Percentiles rank a stretch among this genome's conserved stretches.
These are phyloP conservation scores for Agelas oroides DNA, from an alignment of 37 sponge, comb jelly and placozoan genomes.

Conservation along the genomic window DNA sequence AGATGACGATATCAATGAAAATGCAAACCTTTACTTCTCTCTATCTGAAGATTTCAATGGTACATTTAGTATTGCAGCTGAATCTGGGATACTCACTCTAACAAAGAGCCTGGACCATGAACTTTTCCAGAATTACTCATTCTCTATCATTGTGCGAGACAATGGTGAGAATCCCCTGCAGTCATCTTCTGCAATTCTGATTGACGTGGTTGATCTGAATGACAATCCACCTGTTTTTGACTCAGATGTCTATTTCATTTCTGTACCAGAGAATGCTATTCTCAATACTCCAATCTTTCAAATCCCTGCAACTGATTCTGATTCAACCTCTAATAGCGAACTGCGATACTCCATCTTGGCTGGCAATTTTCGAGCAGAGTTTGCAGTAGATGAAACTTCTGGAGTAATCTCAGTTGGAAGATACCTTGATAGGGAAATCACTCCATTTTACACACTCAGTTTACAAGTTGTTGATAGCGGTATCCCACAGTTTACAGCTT, in stretches of 20 bases:
- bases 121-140: slow-evolving; percentile 31
- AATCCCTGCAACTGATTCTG: slow-evolving; percentile 71
- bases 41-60: slow-evolving; percentile 37
- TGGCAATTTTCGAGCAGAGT: slow-evolving; percentile 55
- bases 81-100: slow-evolving; percentile 31
- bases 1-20: slow-evolving; percentile 68
- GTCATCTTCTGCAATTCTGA: slow-evolving; percentile 21
- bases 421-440: slow-evolving; percentile 73
- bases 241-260: slow-evolving; percentile 31
- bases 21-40: slow-evolving; percentile 59
- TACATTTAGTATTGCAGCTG: slow-evolving; percentile 42
- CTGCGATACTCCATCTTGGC: slow-evolving; percentile 75
- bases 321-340: slow-evolving; percentile 59
- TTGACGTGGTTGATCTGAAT: slow-evolving; percentile 65
- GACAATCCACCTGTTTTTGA: slow-evolving; percentile 74
- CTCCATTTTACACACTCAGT: slow-evolving; percentile 35
- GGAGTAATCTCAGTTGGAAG: slow-evolving; percentile 48
- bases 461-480: slow-evolving; percentile 76
- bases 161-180: slow-evolving; percentile 31
- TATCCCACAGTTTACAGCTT: slow-evolving; percentile 66
- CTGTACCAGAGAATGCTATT: slow-evolving; percentile 68
- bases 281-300: slow-evolving; percentile 55
- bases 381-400: slow-evolving; percentile 69
- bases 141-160: slow-evolving; percentile 60
- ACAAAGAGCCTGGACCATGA: slow-evolving; percentile 64